Base-by-base conservation (phyloP, 2,113 vertebrate species). In the Pimephales promelas region DNA sequence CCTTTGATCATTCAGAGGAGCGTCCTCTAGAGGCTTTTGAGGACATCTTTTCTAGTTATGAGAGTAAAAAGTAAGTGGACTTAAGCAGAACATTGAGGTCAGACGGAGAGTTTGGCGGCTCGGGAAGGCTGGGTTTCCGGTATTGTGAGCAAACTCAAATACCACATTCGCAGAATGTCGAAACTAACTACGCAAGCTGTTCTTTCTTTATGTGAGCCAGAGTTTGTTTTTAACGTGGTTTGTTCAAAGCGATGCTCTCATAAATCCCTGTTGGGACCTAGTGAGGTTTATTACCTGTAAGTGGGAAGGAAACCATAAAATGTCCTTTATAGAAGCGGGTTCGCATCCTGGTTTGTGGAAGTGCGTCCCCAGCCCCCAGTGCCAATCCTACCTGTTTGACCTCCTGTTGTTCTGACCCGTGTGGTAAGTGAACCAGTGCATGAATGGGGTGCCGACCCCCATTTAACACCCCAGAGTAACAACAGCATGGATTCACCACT, bases 1-100 rank as follows among this genome's bases (percentile, higher is more conserved):
- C 95, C 95, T 97, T 97, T 98, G 97, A 98, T 95, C 95, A 95
- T 92, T 97, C 96, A 95, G 96, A 97, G 94, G 98, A 99, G 93
- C 96, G 95, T 94, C 93, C 95, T 95, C 94, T 97, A 95, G 97
- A 96, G 95, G 94, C 95, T 94, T 97, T 98, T 90, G 97, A 99
- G 94, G 97, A 98, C 97, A 96, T 98, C 97, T 95, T 98, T 97
- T 94, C 96, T 97, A 96, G 96, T 93, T 98, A 94, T 96, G 96
- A 97, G 93, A 97, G 91, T 95, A 99, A 97, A 93, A 99, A 99
- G 97, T 98, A 98, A 99, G 97, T 98, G 94, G 92, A 86, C 88
- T 89, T 75, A 73, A 92, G 84, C 83, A 86, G 82, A 85, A 84
- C 85, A 45, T 72, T 18, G 88, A 91, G 88, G 90, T 91, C 89